phyloP scores from a whole-genome alignment of 2,888 invertebrate species.

The Meandrusa payeni region DNA sequence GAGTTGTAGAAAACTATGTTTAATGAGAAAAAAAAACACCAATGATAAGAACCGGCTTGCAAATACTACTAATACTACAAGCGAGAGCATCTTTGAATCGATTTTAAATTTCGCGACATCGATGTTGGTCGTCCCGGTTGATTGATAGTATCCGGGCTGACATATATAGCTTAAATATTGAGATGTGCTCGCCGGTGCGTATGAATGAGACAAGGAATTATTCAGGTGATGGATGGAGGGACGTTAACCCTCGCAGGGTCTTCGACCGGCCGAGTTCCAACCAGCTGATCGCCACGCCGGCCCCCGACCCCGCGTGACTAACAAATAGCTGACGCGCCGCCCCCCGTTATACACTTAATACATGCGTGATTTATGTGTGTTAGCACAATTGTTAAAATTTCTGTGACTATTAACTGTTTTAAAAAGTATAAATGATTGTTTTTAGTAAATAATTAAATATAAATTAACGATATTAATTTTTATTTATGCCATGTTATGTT shows the following conservation, averaged over 20 bases:
- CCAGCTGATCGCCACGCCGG: conserved; percentile 63
- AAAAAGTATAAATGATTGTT: no score
- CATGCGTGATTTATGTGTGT: conserved; percentile 33
- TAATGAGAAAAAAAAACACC: no score
- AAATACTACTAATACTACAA: no score
- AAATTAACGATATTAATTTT: no score
- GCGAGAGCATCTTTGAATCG: conserved; percentile 39
- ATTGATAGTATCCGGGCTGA: conserved; percentile 64
- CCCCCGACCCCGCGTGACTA: conserved; percentile 42
- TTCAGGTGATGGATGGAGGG: conserved; percentile 64
- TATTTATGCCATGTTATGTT: no score
- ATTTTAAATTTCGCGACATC: conserved; percentile 39
- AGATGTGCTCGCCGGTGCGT: conserved; percentile 63
- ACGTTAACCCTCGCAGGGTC: conserved; percentile 64
- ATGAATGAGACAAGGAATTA: conserved; percentile 70
- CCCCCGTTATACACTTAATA: conserved; percentile 44
- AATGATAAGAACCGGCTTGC: no score
- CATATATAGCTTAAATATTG: conserved; percentile 56
- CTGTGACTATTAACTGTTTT: conserved; percentile 4
- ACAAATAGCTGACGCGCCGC: conserved; percentile 43
- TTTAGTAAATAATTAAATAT: no score
- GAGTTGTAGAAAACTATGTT: no score
- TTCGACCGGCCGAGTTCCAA: conserved; percentile 71
- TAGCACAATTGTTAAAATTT: conserved; percentile 5
- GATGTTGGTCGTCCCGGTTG: conserved; percentile 31